Evolutionary conservation across 2,888 invertebrate species (phyloP).

Genomic region (Minunthozetes semirufus): DNA sequence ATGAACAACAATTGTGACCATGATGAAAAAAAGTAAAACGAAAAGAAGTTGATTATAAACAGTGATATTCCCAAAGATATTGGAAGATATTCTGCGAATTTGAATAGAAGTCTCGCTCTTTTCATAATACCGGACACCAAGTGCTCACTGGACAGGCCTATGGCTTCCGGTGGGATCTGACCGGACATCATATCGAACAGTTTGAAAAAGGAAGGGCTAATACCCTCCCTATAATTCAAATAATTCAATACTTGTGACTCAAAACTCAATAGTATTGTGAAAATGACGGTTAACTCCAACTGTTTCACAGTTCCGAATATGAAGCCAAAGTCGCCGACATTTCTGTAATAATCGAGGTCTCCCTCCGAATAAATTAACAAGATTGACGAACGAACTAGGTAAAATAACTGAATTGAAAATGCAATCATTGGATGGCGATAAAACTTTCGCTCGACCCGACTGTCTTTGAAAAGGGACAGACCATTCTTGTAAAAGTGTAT

Average conservation of each 20-base stretch:
- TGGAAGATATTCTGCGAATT: not conserved
- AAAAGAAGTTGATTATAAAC: not conserved
- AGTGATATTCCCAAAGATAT: not conserved
- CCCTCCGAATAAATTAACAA: not conserved
- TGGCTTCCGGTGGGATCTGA: not conserved
- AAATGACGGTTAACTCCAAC: not conserved
- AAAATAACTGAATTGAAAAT: too few relatives aligned
- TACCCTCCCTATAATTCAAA: not conserved
- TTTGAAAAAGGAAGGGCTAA: not conserved
- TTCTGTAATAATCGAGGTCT: not conserved
- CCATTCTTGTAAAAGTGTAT: too few relatives aligned
- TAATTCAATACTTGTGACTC: not conserved
- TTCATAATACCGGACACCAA: not conserved
- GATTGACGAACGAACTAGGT: not conserved
- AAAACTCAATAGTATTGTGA: not conserved
- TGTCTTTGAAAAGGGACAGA: too few relatives aligned
- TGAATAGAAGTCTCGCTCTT: not conserved
- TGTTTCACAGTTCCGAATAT: not conserved
- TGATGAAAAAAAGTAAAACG: not conserved
- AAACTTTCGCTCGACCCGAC: too few relatives aligned
- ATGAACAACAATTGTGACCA: not conserved
- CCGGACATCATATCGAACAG: not conserved
- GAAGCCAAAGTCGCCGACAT: conserved; percentile 1
- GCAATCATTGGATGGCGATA: too few relatives aligned
- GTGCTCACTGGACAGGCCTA: not conserved